Evolutionary conservation across 2,797 vertebrate genomes (phyloP).

Genomic region (Buceros bicornis): DNA sequence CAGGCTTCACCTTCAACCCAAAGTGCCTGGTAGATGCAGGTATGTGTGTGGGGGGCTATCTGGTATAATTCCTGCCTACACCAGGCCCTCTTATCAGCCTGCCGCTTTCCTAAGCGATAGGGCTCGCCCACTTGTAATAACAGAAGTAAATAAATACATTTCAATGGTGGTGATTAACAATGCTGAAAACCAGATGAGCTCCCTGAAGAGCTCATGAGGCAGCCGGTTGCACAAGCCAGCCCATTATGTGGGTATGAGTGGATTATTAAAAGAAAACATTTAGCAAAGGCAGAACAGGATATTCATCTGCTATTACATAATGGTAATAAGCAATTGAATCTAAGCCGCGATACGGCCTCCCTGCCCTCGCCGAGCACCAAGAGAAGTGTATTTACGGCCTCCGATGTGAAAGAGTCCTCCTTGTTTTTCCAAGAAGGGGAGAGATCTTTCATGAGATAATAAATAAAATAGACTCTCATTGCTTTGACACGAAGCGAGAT

Average conservation of each 20-base stretch:
- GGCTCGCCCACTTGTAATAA: conserved; percentile 57
- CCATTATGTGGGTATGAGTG: conserved; percentile 42
- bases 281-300: conserved; percentile 63
- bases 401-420: background rate
- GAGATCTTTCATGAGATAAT: conserved; percentile 64
- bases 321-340: conserved; percentile 25
- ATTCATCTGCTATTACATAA: conserved; percentile 63
- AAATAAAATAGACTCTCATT: conserved; percentile 36
- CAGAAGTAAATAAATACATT: conserved; percentile 62
- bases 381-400: conserved; percentile 18
- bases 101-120: conserved; percentile 14
- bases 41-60: background rate
- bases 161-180: conserved; percentile 54
- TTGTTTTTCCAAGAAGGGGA: conserved; percentile 54
- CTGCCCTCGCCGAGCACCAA: background rate
- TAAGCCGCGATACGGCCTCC: background rate
- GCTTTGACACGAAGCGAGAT: conserved; percentile 56
- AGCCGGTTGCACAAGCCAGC: conserved; percentile 50
- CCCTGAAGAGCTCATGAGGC: conserved; percentile 27
- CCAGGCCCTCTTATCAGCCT: background rate
- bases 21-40: background rate
- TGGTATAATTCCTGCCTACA: conserved; percentile 17
- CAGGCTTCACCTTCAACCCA: background rate
- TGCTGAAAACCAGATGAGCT: conserved; percentile 71
- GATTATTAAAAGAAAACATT: conserved; percentile 78